Evolutionary conservation across 2,888 invertebrate species (phyloP), one percentile per base, ranked within the genome.

Genomic region (Campoletis raptor): DNA sequence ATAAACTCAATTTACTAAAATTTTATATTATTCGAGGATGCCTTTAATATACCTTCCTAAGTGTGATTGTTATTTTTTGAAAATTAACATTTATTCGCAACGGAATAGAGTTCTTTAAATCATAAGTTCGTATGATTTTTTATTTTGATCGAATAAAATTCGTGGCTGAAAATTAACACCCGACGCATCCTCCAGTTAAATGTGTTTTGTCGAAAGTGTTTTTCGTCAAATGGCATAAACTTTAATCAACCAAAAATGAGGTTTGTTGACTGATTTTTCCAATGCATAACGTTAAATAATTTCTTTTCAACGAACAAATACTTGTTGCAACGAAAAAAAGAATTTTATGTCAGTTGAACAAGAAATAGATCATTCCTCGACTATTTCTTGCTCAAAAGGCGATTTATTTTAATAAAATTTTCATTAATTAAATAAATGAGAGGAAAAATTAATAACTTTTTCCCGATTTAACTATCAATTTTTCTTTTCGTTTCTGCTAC

Each of bases 401-500:
- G 1, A 5, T 30, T 70, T 48, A 21, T 30, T 70, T 9, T 21
- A 21, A 67, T 10, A 12, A 42, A 57, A 57, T 69, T 24, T 52
- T 12, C 15, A 54, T 24, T 15, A n/a, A 57, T 42, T 74, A 5
- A n/a, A 61, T 61, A 15, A 61, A 61, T 30, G 15, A 10, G 30
- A 30, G 7, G 15, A 61, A 30, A 61, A 54, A 0, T 42, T 3
- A 36, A 54, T 30, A 10, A 30, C 37, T 12, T 57, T 40, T 48
- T 18, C 40, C 48, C 70, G 24, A n/a, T 78, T 36, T 21, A 3
- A 30, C 18, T 10, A 64, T 15, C 83, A 12, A 30, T 70, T 18
- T 79, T 42, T 52, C 45, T 21, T 52, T 52, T 57, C 40, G 64
- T 73, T 40, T 67, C 21, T 52, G 42, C 82, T 78, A 37, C 40